phyloP scores from a whole-genome alignment of 2,797 vertebrate species.

The Ptychobarbus kaznakovi region DNA sequence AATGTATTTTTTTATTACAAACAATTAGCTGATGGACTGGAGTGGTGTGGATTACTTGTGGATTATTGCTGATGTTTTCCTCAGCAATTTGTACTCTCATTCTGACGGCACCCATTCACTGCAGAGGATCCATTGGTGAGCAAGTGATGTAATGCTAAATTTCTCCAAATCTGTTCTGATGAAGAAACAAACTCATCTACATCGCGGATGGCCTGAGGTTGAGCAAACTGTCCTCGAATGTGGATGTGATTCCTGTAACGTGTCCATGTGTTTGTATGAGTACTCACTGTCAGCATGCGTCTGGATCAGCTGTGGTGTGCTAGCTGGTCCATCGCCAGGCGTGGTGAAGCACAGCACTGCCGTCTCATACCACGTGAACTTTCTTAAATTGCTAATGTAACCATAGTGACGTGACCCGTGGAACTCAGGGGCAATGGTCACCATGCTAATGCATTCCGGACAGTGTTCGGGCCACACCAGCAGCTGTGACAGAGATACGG shows the following conservation, averaged over 20 bases:
- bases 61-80: neutral
- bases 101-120: neutral
- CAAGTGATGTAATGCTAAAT: neutral
- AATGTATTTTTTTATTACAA: neutral
- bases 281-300: slow-evolving; percentile 94
- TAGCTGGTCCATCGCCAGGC: slow-evolving; percentile 89
- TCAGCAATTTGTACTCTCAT: neutral
- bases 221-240: neutral
- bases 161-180: neutral
- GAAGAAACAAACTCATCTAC: neutral
- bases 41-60: neutral
- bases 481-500: slow-evolving; percentile 73
- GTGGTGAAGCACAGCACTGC: slow-evolving; percentile 94
- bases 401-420: slow-evolving; percentile 88
- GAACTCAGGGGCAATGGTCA: slow-evolving; percentile 93
- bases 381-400: slow-evolving; percentile 84
- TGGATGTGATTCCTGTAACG: neutral
- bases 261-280: neutral
- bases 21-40: neutral
- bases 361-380: slow-evolving; percentile 89
- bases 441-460: slow-evolving; percentile 78
- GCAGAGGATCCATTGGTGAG: neutral
- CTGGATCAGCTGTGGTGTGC: slow-evolving; percentile 81
- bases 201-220: neutral
- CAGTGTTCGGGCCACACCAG: slow-evolving; percentile 85